A percentile compares a stretch with the other conserved stretches of the same genome.
phyloP scores from a whole-genome alignment of 2,888 invertebrate species.

The Perizoma flavofasciatum region DNA sequence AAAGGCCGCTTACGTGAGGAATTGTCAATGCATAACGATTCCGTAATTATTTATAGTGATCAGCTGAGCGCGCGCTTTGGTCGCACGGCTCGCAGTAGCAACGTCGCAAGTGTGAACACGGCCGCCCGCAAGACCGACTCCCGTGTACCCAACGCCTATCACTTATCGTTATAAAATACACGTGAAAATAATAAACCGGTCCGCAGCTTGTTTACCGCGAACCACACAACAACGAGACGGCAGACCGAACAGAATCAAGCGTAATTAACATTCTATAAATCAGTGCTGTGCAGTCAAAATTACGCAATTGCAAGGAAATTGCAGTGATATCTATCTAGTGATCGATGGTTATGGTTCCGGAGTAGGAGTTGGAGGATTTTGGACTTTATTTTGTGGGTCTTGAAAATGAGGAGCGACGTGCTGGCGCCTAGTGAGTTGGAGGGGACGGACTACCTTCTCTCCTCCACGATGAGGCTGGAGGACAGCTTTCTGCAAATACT shows the following conservation, averaged over 20 bases:
- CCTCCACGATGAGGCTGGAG: constrained; percentile 85
- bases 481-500: constrained; percentile 86
- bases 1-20: constrained; percentile 4
- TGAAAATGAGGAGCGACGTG: constrained; percentile 80
- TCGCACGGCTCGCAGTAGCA: constrained; percentile 28
- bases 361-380: constrained; percentile 45
- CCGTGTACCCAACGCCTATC: constrained; percentile 6
- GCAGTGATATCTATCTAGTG: constrained; percentile 39
- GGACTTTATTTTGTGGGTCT: constrained; percentile 50
- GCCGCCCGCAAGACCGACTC: constrained; percentile 24
- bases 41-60: constrained; percentile 80
- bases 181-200: constrained; percentile 62
- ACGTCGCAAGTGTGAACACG: constrained; percentile 37
- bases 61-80: constrained; percentile 63
- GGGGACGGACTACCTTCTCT: constrained; percentile 85
- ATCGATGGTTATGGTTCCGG: constrained; percentile 41
- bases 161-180: constrained; percentile 54
- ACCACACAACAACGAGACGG: constrained; percentile 46
- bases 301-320: constrained; percentile 39
- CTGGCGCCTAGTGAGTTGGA: constrained; percentile 83
- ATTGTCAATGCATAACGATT: constrained; percentile 64
- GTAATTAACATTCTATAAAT: constrained; percentile 9
- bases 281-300: constrained; percentile 25
- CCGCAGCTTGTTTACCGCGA: constrained; percentile 58
- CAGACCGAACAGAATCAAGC: constrained; percentile 40